Evolutionary conservation across 1,140 invertebrate genomes (phyloP), one percentile per base, ranked within the genome.

Genomic region (Listronotus bonariensis): DNA sequence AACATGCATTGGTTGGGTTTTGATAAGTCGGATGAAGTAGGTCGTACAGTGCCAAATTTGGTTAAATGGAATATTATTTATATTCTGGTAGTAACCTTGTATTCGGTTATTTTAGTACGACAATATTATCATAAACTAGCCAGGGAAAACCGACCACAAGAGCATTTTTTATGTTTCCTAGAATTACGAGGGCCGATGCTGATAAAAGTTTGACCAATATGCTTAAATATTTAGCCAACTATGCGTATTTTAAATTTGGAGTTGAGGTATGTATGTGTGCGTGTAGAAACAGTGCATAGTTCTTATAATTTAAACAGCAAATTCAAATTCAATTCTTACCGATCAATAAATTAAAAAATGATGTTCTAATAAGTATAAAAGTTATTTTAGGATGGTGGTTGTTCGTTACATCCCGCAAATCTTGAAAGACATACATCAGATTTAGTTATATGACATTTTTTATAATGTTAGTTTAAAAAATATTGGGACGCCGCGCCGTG

Each of bases 171-270:
- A 88, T 98, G 79, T 99, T 99, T 77, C 88, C 89, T 0, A 84
- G 89, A 36, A 87, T 97, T 11, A 88, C 86, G 20, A 84, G 92
- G 49, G 79, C 81, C n/a, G 88, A 96, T 72, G 95, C 95, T 3
- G 97, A 99, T 74, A 88, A 86, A 73, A 89, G 92, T 73, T 72
- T 99, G 2, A 75, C 85, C 11, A 81, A 88, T 20, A 93, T 92
- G 75, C 72, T 92, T 12, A 95, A 98, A 78, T 99, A 93, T 80
- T 80, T 97, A 11, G 80, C 92, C 8, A 98, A 98, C 79, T 97
- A 92, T 79, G 88, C 89, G 15, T 98, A 96, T 79, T 97, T 95
- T 78, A 96, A 96, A 79, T 97, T 97, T 83, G 96, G 96, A 15
- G 78, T 98, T 2, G 96, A 98, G 84, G 89, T 91, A 78, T 76